Evolutionary conservation across 2,113 vertebrate species (phyloP).

Genomic region (Syngnathoides biaculeatus): DNA sequence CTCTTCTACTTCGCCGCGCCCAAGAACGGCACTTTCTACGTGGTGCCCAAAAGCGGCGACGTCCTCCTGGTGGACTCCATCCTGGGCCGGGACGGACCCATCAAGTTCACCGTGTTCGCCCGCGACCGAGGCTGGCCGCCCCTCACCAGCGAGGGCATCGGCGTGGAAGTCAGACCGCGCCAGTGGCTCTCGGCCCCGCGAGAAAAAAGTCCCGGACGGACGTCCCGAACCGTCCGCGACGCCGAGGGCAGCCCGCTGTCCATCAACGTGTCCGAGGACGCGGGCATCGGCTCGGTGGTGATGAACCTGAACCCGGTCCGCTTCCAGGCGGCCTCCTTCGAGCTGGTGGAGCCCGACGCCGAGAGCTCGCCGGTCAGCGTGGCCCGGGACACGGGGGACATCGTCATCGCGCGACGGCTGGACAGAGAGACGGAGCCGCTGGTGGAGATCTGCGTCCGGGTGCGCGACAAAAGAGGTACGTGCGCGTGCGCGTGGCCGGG

Average conservation of each 20-base stretch:
- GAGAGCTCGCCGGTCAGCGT: constrained; percentile 77
- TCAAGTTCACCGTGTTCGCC: constrained; percentile 78
- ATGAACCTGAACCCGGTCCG: constrained; percentile 73
- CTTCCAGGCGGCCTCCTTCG: constrained; percentile 72
- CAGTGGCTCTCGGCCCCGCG: constrained; percentile 54
- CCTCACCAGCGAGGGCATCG: constrained; percentile 73
- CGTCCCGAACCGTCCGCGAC: constrained; percentile 62
- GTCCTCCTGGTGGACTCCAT: constrained; percentile 84
- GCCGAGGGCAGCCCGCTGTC: constrained; percentile 62
- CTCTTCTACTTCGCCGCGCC: constrained; percentile 80
- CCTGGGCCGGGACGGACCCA: constrained; percentile 71
- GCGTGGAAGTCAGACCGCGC: constrained; percentile 75
- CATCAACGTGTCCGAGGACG: constrained; percentile 80
- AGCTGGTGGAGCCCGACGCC: constrained; percentile 74
- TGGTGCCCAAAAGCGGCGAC: constrained; percentile 84
- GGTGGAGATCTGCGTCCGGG: constrained; percentile 78
- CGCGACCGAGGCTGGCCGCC: constrained; percentile 81
- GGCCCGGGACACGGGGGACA: constrained; percentile 76
- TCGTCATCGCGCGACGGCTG: constrained; percentile 74
- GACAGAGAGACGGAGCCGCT: constrained; percentile 78
- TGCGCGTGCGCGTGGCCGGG: neutral
- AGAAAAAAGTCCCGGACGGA: constrained; percentile 37
- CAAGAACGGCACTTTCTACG: constrained; percentile 80
- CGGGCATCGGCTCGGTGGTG: constrained; percentile 75
- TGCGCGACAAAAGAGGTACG: constrained; percentile 80